Evolutionary conservation across 2,888 invertebrate species (phyloP), one percentile per base, ranked within the genome.

Genomic region (Philopedon plagiatum): DNA sequence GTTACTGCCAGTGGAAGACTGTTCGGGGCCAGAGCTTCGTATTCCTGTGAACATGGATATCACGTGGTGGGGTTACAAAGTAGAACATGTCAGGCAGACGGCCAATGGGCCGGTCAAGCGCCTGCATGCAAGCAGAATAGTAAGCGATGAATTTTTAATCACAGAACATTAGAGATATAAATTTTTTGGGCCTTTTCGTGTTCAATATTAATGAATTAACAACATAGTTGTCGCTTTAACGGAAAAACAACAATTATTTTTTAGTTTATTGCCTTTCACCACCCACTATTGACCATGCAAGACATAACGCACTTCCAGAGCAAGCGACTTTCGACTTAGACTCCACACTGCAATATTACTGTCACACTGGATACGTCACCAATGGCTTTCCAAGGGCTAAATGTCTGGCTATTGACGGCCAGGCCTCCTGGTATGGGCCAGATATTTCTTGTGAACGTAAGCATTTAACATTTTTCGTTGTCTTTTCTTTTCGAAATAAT

Each of bases 391-490:
- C 95, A 1, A 88, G 93, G 44, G 97, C 98, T 56, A 98, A 97
- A 86, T 99, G 99, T 84, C 87, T 98, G 76, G 93, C 95, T 71
- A 95, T 96, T 79, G 95, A 96, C 78, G 92, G 88, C 0, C 92
- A 92, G 78, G 97, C 98, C 0, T 94, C 94, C 77, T 99, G 99
- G 99, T 97, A 95, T 81, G 99, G 99, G 1, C 98, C 98, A 1
- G 96, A 98, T 80, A 94, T 99, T 79, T 92, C 93, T 73, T 99
- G 99, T 84, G 95, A 96, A 89, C 96, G 98, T 93, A 87, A 92
- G 90, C 89, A 44, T 19, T 29, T 32, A 34, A 34, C 34, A 15
- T 39, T 5, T 26, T 26, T 26, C 26, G 26, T 26, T 26, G 26
- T 26, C 15, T 39, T 39, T 5, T 5, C n/a, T n/a, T 13, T 39